Evolutionary conservation across 2,888 invertebrate genomes (phyloP).

Genomic region (Dicycla oo): DNA sequence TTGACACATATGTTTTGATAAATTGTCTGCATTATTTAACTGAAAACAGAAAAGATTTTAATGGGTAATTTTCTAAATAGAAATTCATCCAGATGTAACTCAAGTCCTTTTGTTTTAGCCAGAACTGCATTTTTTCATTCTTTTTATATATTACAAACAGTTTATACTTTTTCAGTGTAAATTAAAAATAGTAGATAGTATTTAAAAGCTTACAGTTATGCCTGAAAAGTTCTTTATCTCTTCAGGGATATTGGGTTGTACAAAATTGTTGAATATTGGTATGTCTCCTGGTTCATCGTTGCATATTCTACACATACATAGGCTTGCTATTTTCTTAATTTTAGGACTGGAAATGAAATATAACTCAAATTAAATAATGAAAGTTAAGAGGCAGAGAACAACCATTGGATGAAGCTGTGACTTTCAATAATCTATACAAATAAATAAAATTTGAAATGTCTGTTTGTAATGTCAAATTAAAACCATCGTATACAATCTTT

Average conservation of each 20-base stretch:
- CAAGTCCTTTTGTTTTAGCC: no score
- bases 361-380: conserved; percentile 5
- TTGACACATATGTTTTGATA: conserved; percentile 82
- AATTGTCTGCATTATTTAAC: conserved; percentile 77
- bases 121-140: no score
- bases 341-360: conserved; percentile 66
- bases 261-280: conserved; percentile 82
- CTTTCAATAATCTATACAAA: no score
- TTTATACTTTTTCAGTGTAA: background rate
- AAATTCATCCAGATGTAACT: background rate
- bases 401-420: background rate
- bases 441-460: no score
- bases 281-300: conserved; percentile 78
- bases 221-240: conserved; percentile 84
- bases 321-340: conserved; percentile 61
- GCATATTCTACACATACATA: conserved; percentile 81
- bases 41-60: conserved; percentile 64
- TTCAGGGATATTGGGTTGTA: conserved; percentile 80
- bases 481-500: no score
- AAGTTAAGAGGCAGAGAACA: background rate
- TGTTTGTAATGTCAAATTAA: no score
- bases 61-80: background rate
- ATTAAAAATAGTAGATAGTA: background rate
- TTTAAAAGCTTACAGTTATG: conserved; percentile 76
- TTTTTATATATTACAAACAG: background rate